phyloP scores from a whole-genome alignment of 1,140 invertebrate species.

The Drosophila pachea region DNA sequence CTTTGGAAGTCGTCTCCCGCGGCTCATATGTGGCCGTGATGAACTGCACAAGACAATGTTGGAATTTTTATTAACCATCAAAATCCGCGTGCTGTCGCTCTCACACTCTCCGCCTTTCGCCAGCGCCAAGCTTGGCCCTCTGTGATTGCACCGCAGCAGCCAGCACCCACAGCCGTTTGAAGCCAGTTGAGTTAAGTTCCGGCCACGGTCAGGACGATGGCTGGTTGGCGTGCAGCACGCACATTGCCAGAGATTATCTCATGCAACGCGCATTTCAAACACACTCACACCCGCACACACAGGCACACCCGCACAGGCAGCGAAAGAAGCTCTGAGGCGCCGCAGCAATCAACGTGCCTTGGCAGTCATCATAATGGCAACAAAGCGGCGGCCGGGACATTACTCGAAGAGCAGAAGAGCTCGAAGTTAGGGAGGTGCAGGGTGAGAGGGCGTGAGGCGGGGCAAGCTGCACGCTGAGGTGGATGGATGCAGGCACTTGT shows the following conservation, averaged over 20 bases:
- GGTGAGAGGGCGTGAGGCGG: background rate
- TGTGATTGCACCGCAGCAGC: constrained; percentile 12
- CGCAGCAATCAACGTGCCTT: constrained; percentile 70
- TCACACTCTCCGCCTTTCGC: background rate
- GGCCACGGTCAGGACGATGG: constrained; percentile 28
- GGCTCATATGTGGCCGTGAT: constrained; percentile 64
- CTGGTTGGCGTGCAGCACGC: constrained; percentile 69
- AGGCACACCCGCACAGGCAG: constrained; percentile 1
- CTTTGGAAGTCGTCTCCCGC: constrained; percentile 40
- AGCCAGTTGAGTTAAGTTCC: constrained; percentile 41
- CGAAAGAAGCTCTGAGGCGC: constrained; percentile 40
- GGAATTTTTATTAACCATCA: constrained; percentile 78
- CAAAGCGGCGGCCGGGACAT: constrained; percentile 58
- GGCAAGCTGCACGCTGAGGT: background rate
- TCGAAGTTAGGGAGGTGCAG: too few relatives aligned
- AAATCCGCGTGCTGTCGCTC: constrained; percentile 50
- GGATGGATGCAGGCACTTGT: constrained; percentile 59
- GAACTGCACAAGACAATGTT: constrained; percentile 74
- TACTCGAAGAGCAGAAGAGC: background rate
- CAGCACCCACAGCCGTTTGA: background rate
- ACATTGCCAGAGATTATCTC: constrained; percentile 73
- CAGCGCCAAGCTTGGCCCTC: constrained; percentile 16
- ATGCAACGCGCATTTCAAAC: constrained; percentile 70
- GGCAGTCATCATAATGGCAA: constrained; percentile 73
- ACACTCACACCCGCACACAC: constrained; percentile 31